Percentiles rank a stretch among this genome's conserved stretches.
phyloP scores from a whole-genome alignment of 1,140 invertebrate genomes.

The Trichogramma pretiosum region DNA sequence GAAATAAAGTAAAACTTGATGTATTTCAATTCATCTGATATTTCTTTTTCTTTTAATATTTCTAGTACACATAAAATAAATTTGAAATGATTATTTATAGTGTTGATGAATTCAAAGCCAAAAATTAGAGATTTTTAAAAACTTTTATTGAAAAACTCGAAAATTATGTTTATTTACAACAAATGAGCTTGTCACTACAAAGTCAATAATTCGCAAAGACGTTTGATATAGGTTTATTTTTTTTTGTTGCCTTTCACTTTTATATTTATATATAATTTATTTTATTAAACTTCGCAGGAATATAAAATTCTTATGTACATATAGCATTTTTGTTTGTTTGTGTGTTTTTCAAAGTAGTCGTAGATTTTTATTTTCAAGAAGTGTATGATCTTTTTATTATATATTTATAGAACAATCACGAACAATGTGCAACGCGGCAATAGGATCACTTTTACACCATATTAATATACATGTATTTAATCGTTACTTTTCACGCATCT shows the following conservation, averaged over 20 bases:
- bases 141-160: conserved; percentile 23
- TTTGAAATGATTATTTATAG: neutral
- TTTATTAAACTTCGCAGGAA: conserved; percentile 36
- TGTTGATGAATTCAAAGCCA: conserved; percentile 18
- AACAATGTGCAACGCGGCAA: conserved; percentile 30
- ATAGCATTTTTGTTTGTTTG: too few relatives aligned
- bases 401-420: conserved; percentile 35
- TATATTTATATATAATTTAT: too few relatives aligned
- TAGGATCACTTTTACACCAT: conserved; percentile 15
- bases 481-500: too few relatives aligned
- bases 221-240: conserved; percentile 14
- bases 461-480: too few relatives aligned
- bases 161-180: conserved; percentile 23
- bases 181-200: conserved; percentile 20
- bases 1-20: neutral
- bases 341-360: conserved; percentile 36
- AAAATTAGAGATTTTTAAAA: too few relatives aligned
- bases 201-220: conserved; percentile 19
- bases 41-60: neutral
- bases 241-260: conserved; percentile 11
- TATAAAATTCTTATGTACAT: conserved; percentile 43
- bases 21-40: neutral
- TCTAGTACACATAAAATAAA: neutral
- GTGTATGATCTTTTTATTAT: conserved; percentile 28
- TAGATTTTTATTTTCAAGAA: conserved; percentile 34